Base-by-base conservation (phyloP, 2,113 vertebrate species). In the Trogon melanurus region DNA sequence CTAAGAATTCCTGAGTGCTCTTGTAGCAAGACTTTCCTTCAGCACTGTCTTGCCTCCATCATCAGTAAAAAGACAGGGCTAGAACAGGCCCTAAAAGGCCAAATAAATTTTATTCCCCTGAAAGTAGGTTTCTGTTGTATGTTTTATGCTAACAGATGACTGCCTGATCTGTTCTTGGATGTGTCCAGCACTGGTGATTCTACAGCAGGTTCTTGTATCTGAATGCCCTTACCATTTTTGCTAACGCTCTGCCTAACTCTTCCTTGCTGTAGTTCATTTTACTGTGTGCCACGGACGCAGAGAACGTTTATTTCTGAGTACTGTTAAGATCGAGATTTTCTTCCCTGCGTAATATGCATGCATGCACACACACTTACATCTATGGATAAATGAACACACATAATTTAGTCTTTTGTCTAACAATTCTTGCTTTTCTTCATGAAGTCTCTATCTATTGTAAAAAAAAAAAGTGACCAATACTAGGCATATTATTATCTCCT, bases 361-460 rank as follows among this genome's bases (percentile, higher is more conserved):
- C 0, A 0, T 14, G 7, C 17, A 30, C 10, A 9, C 5, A 13
- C 10, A 11, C 6, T 4, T 3, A 13, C 6, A 25, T 14, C 17
- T 4, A 18, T 11, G 4, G 27, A 23, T 27, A 92, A 72, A 64
- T 51, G 23, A 69, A 32, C 54, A 50, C 18, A 41, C 3, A 11
- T 8, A 36, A 41, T 89, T 56, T 51, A 61, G 22, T 81, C 34
- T 73, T 86, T 38, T 29, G 9, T 27, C 44, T 80, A 4, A 27
- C 47, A 5, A 30, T 27, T 73, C 25, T 72, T 76, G 5, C 5
- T 10, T 13, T 69, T 64, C 22, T 71, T 18, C 15, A 67, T 15
- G 13, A 36, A 58, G 9, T 36, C 5, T 58, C 15, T n/a, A 10
- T 53, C 27, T 32, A 26, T 10, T 44, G 15, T 13, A 70, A 72